Base-by-base conservation (phyloP, 2,797 vertebrate genomes). In the Sebastes taczanowskii region DNA sequence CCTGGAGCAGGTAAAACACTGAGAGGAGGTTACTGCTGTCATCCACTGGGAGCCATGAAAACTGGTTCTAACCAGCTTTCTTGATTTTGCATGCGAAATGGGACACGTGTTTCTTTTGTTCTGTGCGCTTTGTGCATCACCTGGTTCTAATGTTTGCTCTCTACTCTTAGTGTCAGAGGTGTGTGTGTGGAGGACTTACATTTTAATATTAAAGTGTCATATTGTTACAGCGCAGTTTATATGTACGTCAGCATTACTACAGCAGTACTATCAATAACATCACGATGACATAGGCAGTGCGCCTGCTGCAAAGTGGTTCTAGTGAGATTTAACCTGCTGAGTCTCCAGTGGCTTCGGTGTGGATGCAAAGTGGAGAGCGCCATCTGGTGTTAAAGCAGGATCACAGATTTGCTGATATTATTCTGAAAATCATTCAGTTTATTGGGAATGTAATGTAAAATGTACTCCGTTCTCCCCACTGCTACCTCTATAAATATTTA, bases 301-400 rank as follows among this genome's bases (percentile, higher is more conserved):
- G 2, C 0, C 2, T 38, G 35, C 13, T 38, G 35, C 13, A 38
- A 38, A 5, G 13, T 74, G 58, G 18, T 29, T 42, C 20, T 6
- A 20, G 27, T 35, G 23, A 78, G 23, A 25, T 67, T 70, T 23
- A 55, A 42, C n/a, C 22, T 1, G 7, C 30, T 18, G 14, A 34
- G 6, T 58, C n/a, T 63, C 35, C 2, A 1, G 35, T 38, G 35
- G 35, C 35, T 35, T 4, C 2, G 27, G 7, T 46, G 4, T 66
- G 10, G 25, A n/a, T 59, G 14, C 20, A 30, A 63, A 63, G 80
- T 42, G 2, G 18, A 85, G 74, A 80, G 16, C 11, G 11, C 90
- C 93, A 78, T 77, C 92, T 94, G 61, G 62, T 92, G 93, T 75
- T 63, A 0, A 32, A 72, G 66, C 10, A 67, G 11, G 2, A 14